Evolutionary conservation across 2,113 vertebrate genomes (phyloP).

Genomic region (Isichthys henryi): DNA sequence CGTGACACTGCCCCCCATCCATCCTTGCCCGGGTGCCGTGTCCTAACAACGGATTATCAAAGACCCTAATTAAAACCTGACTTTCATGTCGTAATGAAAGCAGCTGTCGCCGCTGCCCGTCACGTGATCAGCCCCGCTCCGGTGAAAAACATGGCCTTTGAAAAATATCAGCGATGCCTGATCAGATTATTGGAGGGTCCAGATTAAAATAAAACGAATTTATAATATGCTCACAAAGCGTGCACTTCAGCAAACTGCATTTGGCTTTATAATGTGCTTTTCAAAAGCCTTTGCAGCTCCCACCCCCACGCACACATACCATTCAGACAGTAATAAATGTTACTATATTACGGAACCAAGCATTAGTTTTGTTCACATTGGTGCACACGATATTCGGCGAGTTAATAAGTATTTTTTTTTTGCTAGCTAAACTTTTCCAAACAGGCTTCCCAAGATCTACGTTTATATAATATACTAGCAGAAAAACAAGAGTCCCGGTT

Average conservation of each 20-base stretch:
- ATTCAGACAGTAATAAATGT: neutral
- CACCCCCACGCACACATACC: neutral
- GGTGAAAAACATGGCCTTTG: constrained; percentile 26
- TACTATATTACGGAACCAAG: neutral
- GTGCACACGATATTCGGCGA: no score
- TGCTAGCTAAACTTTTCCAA: neutral
- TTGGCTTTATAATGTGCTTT: neutral
- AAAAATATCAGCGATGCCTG: constrained; percentile 39
- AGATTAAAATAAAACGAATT: constrained; percentile 29
- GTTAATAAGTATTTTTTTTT: neutral
- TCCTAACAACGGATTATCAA: constrained; percentile 28
- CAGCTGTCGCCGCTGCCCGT: constrained; percentile 30
- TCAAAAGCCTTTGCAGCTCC: neutral
- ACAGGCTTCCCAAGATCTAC: neutral
- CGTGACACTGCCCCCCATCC: constrained; percentile 24
- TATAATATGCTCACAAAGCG: neutral
- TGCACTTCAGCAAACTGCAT: neutral
- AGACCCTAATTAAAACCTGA: constrained; percentile 35
- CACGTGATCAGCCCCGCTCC: constrained; percentile 27
- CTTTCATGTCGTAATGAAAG: constrained; percentile 39
- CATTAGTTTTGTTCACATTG: neutral
- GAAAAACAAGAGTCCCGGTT: neutral
- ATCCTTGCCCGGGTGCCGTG: constrained; percentile 31
- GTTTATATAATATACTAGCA: neutral
- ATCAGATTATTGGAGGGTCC: constrained; percentile 21